Evolutionary conservation across 2,888 invertebrate species (phyloP).

Genomic region (Drosophila eohydei): DNA sequence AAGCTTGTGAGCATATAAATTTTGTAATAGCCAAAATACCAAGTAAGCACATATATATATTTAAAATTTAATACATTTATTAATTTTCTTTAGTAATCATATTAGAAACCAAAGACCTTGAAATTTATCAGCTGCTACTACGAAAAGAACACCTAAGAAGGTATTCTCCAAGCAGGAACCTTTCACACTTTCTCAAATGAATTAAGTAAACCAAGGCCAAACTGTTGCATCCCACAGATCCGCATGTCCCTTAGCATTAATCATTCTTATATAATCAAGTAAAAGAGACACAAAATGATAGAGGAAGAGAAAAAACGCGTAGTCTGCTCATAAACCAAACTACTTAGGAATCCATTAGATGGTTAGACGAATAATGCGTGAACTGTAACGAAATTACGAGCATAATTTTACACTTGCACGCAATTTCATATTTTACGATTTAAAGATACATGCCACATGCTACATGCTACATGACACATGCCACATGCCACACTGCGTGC

Average conservation of each 20-base stretch:
- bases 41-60: too few relatives aligned
- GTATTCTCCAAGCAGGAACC: not conserved
- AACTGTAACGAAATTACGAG: slow-evolving; percentile 73
- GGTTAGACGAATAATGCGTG: slow-evolving; percentile 70
- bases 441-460: slow-evolving; percentile 50
- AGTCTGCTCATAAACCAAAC: slow-evolving; percentile 48
- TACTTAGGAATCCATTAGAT: slow-evolving; percentile 76
- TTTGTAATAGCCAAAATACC: too few relatives aligned
- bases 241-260: slow-evolving; percentile 30
- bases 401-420: slow-evolving; percentile 76
- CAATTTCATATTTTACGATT: slow-evolving; percentile 77
- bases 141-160: not conserved
- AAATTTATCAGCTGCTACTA: too few relatives aligned
- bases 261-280: slow-evolving; percentile 20
- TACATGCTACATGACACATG: slow-evolving; percentile 40
- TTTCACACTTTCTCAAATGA: not conserved
- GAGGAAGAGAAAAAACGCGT: slow-evolving; percentile 3
- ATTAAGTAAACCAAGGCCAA: not conserved
- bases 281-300: not conserved
- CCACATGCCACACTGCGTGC: slow-evolving; percentile 46
- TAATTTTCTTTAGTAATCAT: not conserved
- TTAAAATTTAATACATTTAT: too few relatives aligned
- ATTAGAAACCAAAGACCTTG: not conserved
- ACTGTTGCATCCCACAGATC: not conserved
- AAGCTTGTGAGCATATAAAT: too few relatives aligned